A percentile compares a stretch with the other conserved stretches of the same genome.
Conservation (phyloP, 2,113 vertebrate genomes). For the Leucoraja erinaceus region DNA sequence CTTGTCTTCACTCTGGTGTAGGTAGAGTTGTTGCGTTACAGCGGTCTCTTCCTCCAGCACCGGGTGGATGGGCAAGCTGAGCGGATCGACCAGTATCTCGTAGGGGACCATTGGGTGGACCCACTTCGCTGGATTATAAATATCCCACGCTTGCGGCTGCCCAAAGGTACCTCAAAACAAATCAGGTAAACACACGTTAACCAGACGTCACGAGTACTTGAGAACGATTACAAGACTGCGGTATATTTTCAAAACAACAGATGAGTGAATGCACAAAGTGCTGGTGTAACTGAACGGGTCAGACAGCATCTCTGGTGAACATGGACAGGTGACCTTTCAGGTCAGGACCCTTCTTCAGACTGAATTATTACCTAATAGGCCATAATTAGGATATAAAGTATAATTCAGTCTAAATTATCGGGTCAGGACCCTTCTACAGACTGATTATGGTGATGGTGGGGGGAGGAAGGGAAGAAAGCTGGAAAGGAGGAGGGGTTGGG, state of each 20-base stretch:
- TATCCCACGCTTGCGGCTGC: constrained; percentile 56
- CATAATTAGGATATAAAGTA: no score
- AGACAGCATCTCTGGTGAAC: no score
- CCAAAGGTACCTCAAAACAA: constrained; percentile 59
- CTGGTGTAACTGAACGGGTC: no score
- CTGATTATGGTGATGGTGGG: no score
- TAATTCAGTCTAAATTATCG: no score
- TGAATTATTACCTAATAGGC: no score
- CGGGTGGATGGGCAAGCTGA: constrained; percentile 52
- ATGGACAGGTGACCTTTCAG: no score
- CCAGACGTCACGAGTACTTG: background rate
- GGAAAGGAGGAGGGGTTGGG: no score
- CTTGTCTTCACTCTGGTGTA: constrained; percentile 1
- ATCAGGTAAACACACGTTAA: background rate
- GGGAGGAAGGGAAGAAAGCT: no score
- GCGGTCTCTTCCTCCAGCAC: constrained; percentile 40
- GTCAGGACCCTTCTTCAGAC: no score
- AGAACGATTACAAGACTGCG: background rate
- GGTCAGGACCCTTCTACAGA: no score
- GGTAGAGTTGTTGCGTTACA: constrained; percentile 33
- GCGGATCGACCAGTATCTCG: constrained; percentile 55
- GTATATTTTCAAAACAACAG: background rate
- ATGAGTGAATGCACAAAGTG: background rate
- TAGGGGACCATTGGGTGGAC: constrained; percentile 57
- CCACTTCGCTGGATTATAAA: constrained; percentile 61